Conservation (phyloP, 2,113 vertebrate species). For the Hydrochoerus hydrochaeris region DNA sequence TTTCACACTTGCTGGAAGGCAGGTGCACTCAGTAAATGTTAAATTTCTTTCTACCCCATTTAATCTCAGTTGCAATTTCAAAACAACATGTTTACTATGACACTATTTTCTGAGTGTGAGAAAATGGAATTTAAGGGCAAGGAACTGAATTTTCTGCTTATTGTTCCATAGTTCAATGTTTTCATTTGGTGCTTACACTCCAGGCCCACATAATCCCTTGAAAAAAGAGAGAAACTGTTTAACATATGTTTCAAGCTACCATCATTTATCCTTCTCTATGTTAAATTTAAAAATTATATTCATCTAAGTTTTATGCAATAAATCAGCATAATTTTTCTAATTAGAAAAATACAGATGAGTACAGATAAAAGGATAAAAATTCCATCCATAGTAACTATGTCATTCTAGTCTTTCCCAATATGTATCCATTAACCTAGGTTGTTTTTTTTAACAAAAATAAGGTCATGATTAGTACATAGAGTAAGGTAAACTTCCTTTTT, state of each 20-base stretch:
- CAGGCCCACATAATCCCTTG: background rate
- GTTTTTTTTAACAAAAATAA: conserved; percentile 36
- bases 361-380: conserved; percentile 37
- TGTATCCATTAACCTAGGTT: background rate
- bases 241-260: background rate
- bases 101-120: background rate
- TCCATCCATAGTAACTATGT: background rate
- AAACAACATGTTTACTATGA: conserved; percentile 21
- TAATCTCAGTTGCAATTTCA: conserved; percentile 14
- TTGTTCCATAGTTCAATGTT: background rate
- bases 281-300: conserved; percentile 53
- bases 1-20: conserved; percentile 3
- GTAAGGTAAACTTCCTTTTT: background rate
- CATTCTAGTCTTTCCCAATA: background rate
- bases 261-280: background rate
- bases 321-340: background rate
- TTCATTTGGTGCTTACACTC: background rate
- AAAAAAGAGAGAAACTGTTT: conserved; percentile 18
- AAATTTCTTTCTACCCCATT: background rate
- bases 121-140: background rate
- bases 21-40: conserved; percentile 3
- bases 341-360: conserved; percentile 29
- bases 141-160: background rate
- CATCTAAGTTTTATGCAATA: conserved; percentile 39
- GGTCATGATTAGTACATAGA: background rate